Evolutionary conservation across 2,113 vertebrate genomes (phyloP).

Genomic region (Triplophysa rosa): DNA sequence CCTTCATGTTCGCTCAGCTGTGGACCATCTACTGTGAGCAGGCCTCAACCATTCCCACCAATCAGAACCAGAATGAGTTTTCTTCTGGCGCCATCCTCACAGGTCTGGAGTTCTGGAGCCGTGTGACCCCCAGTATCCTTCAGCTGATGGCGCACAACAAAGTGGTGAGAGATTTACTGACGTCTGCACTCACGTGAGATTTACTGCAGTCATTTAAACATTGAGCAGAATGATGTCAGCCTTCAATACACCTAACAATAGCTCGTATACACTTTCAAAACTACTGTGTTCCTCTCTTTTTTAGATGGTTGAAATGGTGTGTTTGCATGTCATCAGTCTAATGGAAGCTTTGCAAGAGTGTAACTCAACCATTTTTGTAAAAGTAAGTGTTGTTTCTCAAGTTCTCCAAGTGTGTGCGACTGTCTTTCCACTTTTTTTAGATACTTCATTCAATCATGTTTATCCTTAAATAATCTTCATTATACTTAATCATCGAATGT

Average conservation of each 20-base stretch:
- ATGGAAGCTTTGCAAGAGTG: constrained; percentile 99
- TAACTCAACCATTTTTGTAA: constrained; percentile 98
- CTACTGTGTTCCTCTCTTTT: neutral
- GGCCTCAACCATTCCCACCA: constrained; percentile 82
- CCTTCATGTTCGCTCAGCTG: constrained; percentile 98
- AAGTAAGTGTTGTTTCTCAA: constrained; percentile 75
- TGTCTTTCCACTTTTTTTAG: neutral
- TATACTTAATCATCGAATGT: too few relatives aligned
- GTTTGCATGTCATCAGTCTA: constrained; percentile 97
- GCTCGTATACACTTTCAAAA: neutral
- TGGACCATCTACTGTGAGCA: constrained; percentile 99
- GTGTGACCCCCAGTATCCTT: constrained; percentile 96
- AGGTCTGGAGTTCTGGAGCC: constrained; percentile 96
- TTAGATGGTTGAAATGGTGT: constrained; percentile 99
- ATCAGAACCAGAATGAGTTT: constrained; percentile 93
- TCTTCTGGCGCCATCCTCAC: constrained; percentile 93
- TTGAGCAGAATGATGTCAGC: too few relatives aligned
- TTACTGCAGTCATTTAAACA: too few relatives aligned
- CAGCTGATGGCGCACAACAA: constrained; percentile 99
- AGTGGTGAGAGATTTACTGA: constrained; percentile 80
- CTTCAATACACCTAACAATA: too few relatives aligned
- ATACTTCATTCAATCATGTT: neutral
- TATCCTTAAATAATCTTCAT: too few relatives aligned
- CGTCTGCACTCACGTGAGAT: too few relatives aligned
- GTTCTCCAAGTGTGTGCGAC: too few relatives aligned